phyloP scores from a whole-genome alignment of 1,140 invertebrate species.

The Lordiphosa clarofinis region DNA sequence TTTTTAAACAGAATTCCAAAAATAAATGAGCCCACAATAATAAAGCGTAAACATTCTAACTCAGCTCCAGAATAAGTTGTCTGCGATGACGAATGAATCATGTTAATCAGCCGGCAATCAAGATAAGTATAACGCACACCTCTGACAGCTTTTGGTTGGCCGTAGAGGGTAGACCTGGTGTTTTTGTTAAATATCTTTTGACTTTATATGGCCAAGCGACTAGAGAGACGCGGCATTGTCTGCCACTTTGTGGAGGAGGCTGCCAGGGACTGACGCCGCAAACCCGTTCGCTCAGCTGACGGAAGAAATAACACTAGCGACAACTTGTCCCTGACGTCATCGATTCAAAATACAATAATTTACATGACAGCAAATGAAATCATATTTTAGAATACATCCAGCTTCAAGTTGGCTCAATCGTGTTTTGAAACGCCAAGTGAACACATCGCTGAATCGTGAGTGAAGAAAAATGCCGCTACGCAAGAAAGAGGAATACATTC shows the following conservation, averaged over 20 bases:
- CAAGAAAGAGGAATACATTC: slow-evolving; percentile 75
- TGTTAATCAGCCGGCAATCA: slow-evolving; percentile 33
- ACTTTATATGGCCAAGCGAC: slow-evolving; percentile 59
- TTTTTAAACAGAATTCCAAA: slow-evolving; percentile 11
- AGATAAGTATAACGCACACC: slow-evolving; percentile 27
- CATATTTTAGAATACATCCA: slow-evolving; percentile 69
- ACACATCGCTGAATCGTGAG: slow-evolving; percentile 27
- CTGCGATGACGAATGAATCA: slow-evolving; percentile 35
- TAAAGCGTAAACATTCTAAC: slow-evolving; percentile 22
- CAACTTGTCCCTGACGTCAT: slow-evolving; percentile 43
- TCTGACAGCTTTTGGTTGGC: slow-evolving; percentile 27
- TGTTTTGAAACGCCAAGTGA: slow-evolving; percentile 43
- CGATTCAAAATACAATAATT: slow-evolving; percentile 57
- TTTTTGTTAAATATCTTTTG: slow-evolving; percentile 16
- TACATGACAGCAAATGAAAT: slow-evolving; percentile 66
- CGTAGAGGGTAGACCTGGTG: slow-evolving; percentile 4
- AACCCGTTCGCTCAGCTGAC: slow-evolving; percentile 48
- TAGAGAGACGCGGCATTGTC: slow-evolving; percentile 46
- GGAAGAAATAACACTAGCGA: slow-evolving; percentile 36
- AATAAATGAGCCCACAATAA: slow-evolving; percentile 16
- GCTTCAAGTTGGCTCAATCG: slow-evolving; percentile 42
- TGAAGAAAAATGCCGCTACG: slow-evolving; percentile 49
- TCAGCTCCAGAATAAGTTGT: slow-evolving; percentile 20
- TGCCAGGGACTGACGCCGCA: slow-evolving; percentile 20
- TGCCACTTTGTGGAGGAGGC: slow-evolving; percentile 56